Base-by-base conservation (phyloP, 2,797 vertebrate species). In the Cacajao melanocephalus region DNA sequence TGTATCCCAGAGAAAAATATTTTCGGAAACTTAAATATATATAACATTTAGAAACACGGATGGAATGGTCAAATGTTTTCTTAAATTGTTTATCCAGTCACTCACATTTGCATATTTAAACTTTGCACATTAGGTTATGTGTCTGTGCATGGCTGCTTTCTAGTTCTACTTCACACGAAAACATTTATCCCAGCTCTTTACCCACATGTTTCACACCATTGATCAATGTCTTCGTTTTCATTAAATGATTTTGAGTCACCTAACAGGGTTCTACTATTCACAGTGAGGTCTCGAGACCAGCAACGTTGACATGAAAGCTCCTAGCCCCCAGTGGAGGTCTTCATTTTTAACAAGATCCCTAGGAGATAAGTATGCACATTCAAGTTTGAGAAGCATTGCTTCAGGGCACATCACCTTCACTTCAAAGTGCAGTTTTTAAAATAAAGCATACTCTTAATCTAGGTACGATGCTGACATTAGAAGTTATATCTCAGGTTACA, bases 11-110 rank as follows among this genome's bases (percentile, higher is more conserved):
- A 89, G 70, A 93, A 89, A 95, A 90, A 90, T 82, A 61, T 64
- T 92, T 73, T 86, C 39, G 93, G 87, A 76, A 67, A 81, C 57
- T 84, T 52, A 79, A 70, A 75, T 78, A 44, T 39, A 75, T 61
- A 91, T 55, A 52, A 96, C 22, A 88, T 84, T 83, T 85, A 67
- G 36, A 96, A 95, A 96, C 83, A 48, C 82, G 52, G 39, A 39
- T 19, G 17, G n/a, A 95, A 57, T 2, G 12, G 39, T 64, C 82
- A 52, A 64, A 92, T 78, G n/a, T 44, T 48, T 95, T 70, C 76
- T 82, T 41, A 36, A 85, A 20, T 81, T 76, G 26, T 36, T 93
- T 46, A 52, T 30, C 55, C 28, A 30, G 52, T 73, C 70, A 88
- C 50, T 88, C 15, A 26, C 3, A 36, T 57, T 90, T 81, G 44